Conservation (phyloP, 2,888 invertebrate genomes). For the Ellobium chinense region DNA sequence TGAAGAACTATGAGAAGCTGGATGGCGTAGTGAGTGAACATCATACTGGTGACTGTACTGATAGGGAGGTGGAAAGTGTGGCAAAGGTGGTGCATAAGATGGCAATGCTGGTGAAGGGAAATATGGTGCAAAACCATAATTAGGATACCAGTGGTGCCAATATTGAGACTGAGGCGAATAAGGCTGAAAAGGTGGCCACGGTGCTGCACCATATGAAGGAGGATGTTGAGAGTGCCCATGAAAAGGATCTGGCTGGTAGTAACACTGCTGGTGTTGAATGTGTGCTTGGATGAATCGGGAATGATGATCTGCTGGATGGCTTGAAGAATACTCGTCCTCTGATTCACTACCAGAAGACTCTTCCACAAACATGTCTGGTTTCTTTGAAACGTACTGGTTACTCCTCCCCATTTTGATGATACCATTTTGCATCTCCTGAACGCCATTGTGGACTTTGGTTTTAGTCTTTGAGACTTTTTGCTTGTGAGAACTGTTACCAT, state of each 20-base stretch:
- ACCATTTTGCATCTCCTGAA: neutral
- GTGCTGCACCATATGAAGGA: neutral
- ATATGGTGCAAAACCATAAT: neutral
- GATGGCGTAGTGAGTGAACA: no score
- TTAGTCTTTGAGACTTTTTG: neutral
- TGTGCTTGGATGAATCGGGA: neutral
- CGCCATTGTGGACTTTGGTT: neutral
- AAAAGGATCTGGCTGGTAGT: neutral
- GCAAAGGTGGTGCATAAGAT: neutral
- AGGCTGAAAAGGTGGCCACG: neutral
- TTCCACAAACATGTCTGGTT: neutral
- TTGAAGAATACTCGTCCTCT: neutral
- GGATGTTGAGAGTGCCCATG: neutral
- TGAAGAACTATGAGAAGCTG: neutral
- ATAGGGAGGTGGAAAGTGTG: neutral
- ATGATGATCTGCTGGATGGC: neutral
- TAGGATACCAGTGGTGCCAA: neutral
- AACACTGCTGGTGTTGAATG: neutral
- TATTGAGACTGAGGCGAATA: neutral
- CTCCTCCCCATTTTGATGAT: neutral
- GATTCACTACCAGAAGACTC: neutral
- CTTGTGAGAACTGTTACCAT: no score
- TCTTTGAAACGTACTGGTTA: neutral
- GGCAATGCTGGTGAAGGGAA: neutral
- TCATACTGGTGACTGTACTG: neutral